A percentile compares a stretch with the other conserved stretches of the same genome.
phyloP scores from a whole-genome alignment of 2,113 vertebrate genomes.

The Hydrochoerus hydrochaeris region DNA sequence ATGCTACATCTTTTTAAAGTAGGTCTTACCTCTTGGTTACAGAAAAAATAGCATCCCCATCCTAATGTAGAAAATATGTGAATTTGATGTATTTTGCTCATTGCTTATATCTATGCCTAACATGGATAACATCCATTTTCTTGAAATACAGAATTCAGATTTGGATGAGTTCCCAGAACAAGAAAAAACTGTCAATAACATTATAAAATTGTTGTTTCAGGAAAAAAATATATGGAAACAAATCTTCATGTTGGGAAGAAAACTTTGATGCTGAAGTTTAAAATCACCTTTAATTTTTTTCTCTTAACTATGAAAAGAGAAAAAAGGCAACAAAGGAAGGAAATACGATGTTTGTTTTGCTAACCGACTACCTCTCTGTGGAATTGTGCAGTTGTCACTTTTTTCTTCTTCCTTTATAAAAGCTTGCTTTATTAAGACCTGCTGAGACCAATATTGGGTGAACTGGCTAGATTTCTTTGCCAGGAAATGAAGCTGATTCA shows the following conservation, averaged over 20 bases:
- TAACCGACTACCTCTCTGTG: not conserved
- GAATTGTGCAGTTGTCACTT: not conserved
- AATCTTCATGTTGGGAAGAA: not conserved
- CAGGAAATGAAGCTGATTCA: conserved; percentile 38
- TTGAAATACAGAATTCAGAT: not conserved
- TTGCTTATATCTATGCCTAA: not conserved
- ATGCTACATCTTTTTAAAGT: not conserved
- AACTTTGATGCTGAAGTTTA: not conserved
- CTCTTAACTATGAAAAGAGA: not conserved
- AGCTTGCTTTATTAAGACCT: conserved; percentile 33
- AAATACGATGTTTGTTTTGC: not conserved
- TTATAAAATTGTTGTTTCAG: not conserved
- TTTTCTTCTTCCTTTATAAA: conserved; percentile 53
- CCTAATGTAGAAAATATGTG: not conserved
- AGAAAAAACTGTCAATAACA: not conserved
- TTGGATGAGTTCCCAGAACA: not conserved
- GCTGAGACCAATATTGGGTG: not conserved
- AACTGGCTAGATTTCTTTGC: not conserved
- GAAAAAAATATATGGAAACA: not conserved
- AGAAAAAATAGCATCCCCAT: not conserved
- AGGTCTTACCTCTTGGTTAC: not conserved
- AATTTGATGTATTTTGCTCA: not conserved
- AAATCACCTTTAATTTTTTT: not conserved
- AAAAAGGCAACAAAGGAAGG: not conserved
- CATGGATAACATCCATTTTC: not conserved